These are phyloP conservation scores for Zaprionus gabonicus DNA, from an alignment of 1,140 invertebrate genomes.

Conservation along the genomic window DNA sequence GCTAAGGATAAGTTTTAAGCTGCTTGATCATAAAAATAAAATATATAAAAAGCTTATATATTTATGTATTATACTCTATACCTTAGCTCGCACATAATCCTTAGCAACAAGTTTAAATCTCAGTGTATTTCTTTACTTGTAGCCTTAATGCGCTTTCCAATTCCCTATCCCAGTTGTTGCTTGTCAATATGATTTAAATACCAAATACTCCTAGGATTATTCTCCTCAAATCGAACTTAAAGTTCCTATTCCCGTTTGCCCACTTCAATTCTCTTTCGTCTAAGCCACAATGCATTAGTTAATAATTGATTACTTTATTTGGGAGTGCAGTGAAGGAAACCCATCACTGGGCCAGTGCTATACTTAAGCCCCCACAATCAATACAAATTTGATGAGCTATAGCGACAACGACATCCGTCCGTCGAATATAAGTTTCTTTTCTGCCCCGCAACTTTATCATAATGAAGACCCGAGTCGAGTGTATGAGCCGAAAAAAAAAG, in stretches of 20 bases:
- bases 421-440: conserved; percentile 23
- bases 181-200: too few species aligned
- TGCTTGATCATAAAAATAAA: too few species aligned
- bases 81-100: too few species aligned
- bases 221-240: neutral
- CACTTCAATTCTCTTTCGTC: neutral
- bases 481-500: conserved; percentile 11
- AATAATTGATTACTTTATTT: conserved; percentile 32
- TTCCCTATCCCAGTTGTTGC: too few species aligned
- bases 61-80: too few species aligned
- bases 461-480: conserved; percentile 58
- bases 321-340: conserved; percentile 7
- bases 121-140: too few species aligned
- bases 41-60: too few species aligned
- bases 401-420: conserved; percentile 3
- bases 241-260: neutral
- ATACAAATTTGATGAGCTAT: conserved; percentile 47
- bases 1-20: too few species aligned
- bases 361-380: conserved; percentile 25
- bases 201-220: neutral
- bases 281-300: neutral
- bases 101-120: too few species aligned
- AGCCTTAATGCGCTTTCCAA: too few species aligned
- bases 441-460: conserved; percentile 53
- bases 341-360: too few species aligned